Evolutionary conservation across 2,113 vertebrate genomes (phyloP).

Genomic region (Zosterops japonicus): DNA sequence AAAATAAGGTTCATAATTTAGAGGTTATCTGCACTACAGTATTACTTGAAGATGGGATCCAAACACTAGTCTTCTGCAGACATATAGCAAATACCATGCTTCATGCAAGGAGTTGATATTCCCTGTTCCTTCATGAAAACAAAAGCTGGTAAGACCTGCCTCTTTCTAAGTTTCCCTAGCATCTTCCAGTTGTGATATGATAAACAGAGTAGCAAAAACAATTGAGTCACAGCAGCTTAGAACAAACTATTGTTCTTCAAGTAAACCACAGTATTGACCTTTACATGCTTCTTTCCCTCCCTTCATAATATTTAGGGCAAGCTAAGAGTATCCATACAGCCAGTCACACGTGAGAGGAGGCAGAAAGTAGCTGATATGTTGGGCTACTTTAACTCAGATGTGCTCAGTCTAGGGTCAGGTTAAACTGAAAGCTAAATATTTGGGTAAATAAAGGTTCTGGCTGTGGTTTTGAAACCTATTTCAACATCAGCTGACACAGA

Average conservation of each 20-base stretch:
- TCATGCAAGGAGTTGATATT: not conserved
- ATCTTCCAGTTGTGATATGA: not conserved
- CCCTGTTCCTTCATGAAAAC: not conserved
- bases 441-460: not conserved
- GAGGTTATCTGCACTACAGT: not conserved
- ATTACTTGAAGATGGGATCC: not conserved
- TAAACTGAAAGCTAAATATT: constrained; percentile 10
- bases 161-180: not conserved
- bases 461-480: not conserved
- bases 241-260: not conserved
- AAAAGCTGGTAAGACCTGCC: not conserved
- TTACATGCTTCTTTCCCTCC: not conserved
- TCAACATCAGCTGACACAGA: not conserved
- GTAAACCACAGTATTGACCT: not conserved
- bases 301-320: not conserved
- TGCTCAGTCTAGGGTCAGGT: not conserved
- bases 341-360: not conserved
- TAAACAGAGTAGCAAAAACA: constrained; percentile 17
- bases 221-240: not conserved
- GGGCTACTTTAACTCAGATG: not conserved
- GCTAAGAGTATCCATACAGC: not conserved
- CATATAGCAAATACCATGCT: not conserved
- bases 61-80: not conserved
- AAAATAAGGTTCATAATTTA: not conserved
- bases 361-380: not conserved